These are phyloP conservation scores for Agapornis roseicollis DNA, from an alignment of 2,113 vertebrate genomes.

Conservation along the genomic window DNA sequence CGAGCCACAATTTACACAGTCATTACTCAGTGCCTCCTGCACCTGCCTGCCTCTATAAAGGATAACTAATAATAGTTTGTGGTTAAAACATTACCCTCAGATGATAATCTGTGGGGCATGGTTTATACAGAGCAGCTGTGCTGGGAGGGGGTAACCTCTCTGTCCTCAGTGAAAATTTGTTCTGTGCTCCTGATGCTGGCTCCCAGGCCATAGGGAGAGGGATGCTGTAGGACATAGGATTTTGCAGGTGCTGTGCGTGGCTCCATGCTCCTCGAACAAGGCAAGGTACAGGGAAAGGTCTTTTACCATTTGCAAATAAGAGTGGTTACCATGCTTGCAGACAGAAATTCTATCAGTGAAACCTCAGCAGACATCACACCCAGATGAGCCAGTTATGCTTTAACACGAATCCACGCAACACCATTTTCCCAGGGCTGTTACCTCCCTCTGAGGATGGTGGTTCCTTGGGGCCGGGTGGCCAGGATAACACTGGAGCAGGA, in stretches of 20 bases:
- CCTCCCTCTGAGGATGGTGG: background rate
- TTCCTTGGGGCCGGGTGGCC: background rate
- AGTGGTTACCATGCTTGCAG: background rate
- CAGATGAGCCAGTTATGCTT: background rate
- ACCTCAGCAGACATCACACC: background rate
- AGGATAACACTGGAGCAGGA: background rate
- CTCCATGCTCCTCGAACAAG: rapidly evolving
- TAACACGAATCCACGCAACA: background rate
- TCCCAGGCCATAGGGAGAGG: rapidly evolving
- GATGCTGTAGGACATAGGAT: rapidly evolving
- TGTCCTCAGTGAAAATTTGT: rapidly evolving
- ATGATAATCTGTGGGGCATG: background rate
- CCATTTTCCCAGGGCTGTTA: background rate
- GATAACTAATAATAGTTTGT: slow-evolving; percentile 47
- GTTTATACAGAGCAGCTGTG: slow-evolving; percentile 20
- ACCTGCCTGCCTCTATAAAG: slow-evolving; percentile 6
- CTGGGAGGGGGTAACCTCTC: background rate
- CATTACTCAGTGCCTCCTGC: background rate
- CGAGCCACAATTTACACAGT: background rate
- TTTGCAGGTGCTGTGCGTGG: background rate
- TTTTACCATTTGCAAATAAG: background rate
- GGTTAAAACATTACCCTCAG: slow-evolving; percentile 34
- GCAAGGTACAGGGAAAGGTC: rapidly evolving
- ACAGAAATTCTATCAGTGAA: background rate
- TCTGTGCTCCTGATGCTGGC: background rate